These are phyloP conservation scores for Pteromalus puparum DNA, from an alignment of 1,140 invertebrate genomes.

Conservation along the genomic window DNA sequence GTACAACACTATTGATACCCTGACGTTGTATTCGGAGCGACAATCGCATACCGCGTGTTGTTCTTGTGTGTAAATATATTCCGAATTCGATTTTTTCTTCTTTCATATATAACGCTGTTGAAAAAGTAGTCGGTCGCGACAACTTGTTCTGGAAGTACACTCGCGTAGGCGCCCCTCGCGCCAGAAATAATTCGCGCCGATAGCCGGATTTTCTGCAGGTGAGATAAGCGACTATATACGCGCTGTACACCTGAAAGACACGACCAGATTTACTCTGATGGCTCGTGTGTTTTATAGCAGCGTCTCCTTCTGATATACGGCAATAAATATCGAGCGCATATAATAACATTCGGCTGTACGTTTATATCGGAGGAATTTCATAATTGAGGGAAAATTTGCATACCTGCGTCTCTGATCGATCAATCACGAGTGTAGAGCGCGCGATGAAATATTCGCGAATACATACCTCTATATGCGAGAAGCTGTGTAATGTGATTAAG, in stretches of 20 bases:
- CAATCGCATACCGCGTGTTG: neutral
- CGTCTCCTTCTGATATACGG: no score
- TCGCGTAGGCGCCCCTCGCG: neutral
- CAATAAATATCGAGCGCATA: neutral
- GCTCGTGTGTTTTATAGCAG: no score
- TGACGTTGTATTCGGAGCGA: neutral
- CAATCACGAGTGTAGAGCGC: neutral
- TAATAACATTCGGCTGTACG: no score
- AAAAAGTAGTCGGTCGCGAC: neutral
- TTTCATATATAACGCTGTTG: neutral
- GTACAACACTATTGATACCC: neutral
- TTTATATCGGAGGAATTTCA: neutral
- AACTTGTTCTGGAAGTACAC: neutral
- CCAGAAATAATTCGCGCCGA: conserved; percentile 4
- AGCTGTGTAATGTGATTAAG: no score
- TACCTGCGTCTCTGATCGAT: neutral
- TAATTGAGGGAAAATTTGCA: neutral
- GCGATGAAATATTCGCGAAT: neutral
- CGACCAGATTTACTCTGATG: no score
- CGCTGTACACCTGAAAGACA: neutral
- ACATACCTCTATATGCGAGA: no score
- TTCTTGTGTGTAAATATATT: neutral
- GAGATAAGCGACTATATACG: neutral
- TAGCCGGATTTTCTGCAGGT: neutral
- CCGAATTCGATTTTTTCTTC: neutral